Evolutionary conservation across 2,113 vertebrate genomes (phyloP), one percentile per base, ranked within the genome.

Genomic region (Protomyctophum bolini): DNA sequence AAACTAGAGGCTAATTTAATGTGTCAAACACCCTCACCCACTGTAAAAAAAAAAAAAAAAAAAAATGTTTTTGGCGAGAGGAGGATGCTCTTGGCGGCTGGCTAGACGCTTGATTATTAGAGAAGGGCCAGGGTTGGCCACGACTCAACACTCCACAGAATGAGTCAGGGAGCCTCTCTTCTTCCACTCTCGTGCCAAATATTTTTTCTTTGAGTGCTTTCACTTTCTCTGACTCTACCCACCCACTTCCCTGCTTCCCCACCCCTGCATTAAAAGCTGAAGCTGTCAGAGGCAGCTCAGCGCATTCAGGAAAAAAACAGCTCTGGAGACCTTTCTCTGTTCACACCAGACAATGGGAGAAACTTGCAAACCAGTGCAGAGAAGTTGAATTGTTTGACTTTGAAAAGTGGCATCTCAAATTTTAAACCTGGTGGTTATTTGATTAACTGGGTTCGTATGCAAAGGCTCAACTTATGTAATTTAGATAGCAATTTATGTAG

Each of bases 41-140:
- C 21, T 21, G 21, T 21, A 21, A 21, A 21, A 21, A 21, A 21
- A 21, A 21, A 21, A 21, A 21, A 1, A 21, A 21, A 21, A 21
- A 21, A 21, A 21, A 21, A 21, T 21, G 80, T 82, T 64, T 80
- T 81, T 80, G 80, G 85, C 86, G 52, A 77, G 72, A 78, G 33
- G 33, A 41, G 33, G 33, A 41, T 41, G 82, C 73, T 76, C 59
- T 76, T 66, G 79, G 79, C 86, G 79, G 79, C 86, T 72, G 78
- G 29, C 57, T 10, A 58, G 56, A 60, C 75, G 77, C 79, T 83
- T 51, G 75, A 86, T 90, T 92, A 91, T 92, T 92, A 92, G 83
- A 73, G 67, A 41, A 72, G 80, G 64, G 28, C 69, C 6, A 60
- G 74, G 83, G 72, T 75, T 48, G 75, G 79, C 80, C 73, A 73